These are phyloP conservation scores for Tetragonula carbonaria DNA, from an alignment of 2,888 invertebrate genomes.

Conservation along the genomic window DNA sequence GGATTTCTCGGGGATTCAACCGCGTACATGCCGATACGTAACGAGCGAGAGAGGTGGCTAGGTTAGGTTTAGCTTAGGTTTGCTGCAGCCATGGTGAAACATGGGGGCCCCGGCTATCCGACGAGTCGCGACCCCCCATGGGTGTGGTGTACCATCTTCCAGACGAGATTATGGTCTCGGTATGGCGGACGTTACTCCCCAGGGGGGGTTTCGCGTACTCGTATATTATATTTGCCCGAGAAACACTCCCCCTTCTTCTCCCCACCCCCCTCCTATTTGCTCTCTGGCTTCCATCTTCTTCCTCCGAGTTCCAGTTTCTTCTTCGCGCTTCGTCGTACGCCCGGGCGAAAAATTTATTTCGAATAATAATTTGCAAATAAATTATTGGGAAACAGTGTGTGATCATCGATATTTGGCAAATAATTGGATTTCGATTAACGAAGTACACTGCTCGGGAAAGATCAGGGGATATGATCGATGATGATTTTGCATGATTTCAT, in stretches of 20 bases:
- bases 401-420: no score
- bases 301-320: not conserved
- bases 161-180: slow-evolving; percentile 68
- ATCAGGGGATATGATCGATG: no score
- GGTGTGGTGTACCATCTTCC: slow-evolving; percentile 75
- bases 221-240: slow-evolving; percentile 73
- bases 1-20: not conserved
- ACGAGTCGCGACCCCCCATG: slow-evolving; percentile 72
- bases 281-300: not conserved
- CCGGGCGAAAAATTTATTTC: no score
- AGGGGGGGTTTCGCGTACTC: slow-evolving; percentile 69
- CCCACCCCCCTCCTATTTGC: not conserved
- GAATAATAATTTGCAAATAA: no score
- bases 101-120: slow-evolving; percentile 33
- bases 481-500: no score
- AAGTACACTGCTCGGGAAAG: no score
- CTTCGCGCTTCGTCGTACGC: no score
- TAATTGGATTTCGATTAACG: no score
- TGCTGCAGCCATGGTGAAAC: slow-evolving; percentile 9
- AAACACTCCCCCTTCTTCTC: slow-evolving; percentile 48
- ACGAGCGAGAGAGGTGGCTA: slow-evolving; percentile 57
- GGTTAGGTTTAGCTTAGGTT: slow-evolving; percentile 12
- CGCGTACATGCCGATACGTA: slow-evolving; percentile 24
- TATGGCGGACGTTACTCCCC: slow-evolving; percentile 66
- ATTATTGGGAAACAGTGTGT: no score